These are phyloP conservation scores for Ardeotis arabs DNA, from an alignment of 2,113 vertebrate species.

Conservation along the genomic window DNA sequence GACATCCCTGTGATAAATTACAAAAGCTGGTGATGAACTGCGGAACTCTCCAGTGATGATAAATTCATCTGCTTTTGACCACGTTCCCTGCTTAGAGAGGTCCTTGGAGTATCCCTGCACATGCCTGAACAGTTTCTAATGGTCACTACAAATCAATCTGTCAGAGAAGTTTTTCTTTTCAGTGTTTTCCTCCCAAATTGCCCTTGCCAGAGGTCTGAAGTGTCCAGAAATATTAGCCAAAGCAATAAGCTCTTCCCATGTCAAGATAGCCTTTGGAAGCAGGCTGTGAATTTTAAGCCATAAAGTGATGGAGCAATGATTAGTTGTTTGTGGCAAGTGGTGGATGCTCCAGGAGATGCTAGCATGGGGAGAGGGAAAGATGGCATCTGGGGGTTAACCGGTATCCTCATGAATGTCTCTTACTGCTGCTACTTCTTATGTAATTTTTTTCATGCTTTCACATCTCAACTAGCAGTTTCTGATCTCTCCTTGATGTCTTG, in stretches of 20 bases:
- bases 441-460: neutral
- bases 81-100: neutral
- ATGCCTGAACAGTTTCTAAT: slow-evolving; percentile 24
- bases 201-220: neutral
- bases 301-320: neutral
- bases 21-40: slow-evolving; percentile 32
- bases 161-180: neutral
- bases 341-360: neutral
- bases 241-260: fast-evolving
- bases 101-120: slow-evolving; percentile 18
- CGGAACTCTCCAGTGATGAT: slow-evolving; percentile 3
- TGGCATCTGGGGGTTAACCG: neutral
- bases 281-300: neutral
- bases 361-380: neutral
- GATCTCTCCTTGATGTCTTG: neutral
- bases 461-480: fast-evolving
- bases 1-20: slow-evolving; percentile 17
- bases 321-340: neutral
- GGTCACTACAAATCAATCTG: slow-evolving; percentile 51
- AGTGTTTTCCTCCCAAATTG: neutral
- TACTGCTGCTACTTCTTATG: neutral
- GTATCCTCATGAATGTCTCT: neutral
- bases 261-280: neutral
- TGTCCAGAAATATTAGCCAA: neutral
- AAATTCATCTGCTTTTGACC: slow-evolving; percentile 40